Base-by-base conservation (phyloP, 2,888 invertebrate species). In the Eutolmus rufibarbis region DNA sequence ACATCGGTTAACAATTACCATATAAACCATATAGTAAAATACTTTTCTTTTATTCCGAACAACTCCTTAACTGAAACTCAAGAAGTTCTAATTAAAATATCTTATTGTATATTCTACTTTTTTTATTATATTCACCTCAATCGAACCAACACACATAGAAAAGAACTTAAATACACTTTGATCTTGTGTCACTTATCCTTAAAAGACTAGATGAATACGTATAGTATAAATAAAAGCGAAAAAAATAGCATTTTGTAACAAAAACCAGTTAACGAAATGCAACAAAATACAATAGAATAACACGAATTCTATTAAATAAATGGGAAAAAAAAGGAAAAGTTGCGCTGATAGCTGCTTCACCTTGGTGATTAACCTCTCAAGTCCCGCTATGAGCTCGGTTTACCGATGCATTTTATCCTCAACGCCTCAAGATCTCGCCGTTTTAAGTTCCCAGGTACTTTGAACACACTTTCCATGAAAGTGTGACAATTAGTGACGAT, bases 401-500 rank as follows among this genome's bases (percentile, higher is more conserved):
- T 89, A 86, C 91, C 90, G 82, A 90, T 89, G 88, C 91, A 91
- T 77, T 91, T 89, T 89, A 91, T 91, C 34, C 93, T 91, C 88
- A 93, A 89, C 51, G 89, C 90, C 84, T 92, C 92, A 78, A 93
- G 89, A 88, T 92, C 91, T 43, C 90, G 90, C 88, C 92, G 91
- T 90, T 92, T 92, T 90, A 98, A 93, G 77, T 96, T 96, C 88
- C 96, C 96, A 90, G 97, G 96, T 91, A 96, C 94, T 93, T 95
- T 95, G 92, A 98, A 98, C 91, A 97, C 96, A 90, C 95, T 95
- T 96, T 96, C 94, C 95, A 98, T 96, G 92, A 98, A 98, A 89
- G 95, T 95, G 92, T 98, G 98, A 91, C 98, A 98, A 91, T 97
- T 95, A 86, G 97, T 93, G 85, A 96, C 96, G 90, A 95, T 94